Conservation (phyloP, 2,888 invertebrate genomes). For the Xanthia togata region DNA sequence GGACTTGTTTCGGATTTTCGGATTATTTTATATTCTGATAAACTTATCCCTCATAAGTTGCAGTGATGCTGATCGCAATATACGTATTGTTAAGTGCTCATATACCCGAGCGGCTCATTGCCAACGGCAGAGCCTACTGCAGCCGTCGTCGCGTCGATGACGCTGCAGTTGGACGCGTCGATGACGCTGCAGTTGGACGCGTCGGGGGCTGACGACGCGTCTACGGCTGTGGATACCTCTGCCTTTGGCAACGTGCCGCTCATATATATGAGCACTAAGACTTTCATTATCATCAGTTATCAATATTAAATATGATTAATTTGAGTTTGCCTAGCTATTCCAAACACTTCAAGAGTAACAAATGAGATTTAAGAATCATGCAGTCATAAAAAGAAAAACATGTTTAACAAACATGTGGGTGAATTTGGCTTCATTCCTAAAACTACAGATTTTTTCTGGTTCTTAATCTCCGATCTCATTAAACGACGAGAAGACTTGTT, state of each 20-base stretch:
- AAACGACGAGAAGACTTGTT: neutral
- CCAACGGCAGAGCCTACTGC: too few relatives aligned
- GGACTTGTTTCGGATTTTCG: too few relatives aligned
- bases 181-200: too few relatives aligned
- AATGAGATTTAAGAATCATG: neutral
- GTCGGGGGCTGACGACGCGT: too few relatives aligned
- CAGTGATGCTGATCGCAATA: neutral
- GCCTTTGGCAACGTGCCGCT: too few relatives aligned
- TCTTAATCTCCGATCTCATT: too few relatives aligned
- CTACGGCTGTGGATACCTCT: too few relatives aligned
- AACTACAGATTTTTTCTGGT: neutral
- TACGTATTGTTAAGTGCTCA: neutral
- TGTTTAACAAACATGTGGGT: neutral
- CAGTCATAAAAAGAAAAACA: neutral
- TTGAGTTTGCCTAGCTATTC: neutral
- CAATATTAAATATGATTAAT: neutral
- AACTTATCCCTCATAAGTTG: neutral
- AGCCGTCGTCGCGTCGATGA: too few relatives aligned
- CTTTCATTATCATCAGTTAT: neutral
- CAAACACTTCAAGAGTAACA: too few relatives aligned
- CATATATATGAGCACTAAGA: neutral
- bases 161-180: too few relatives aligned
- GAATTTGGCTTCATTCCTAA: conserved; percentile 13
- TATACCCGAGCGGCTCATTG: too few relatives aligned
- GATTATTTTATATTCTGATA: too few relatives aligned